Evolutionary conservation across 2,797 vertebrate species (phyloP), one percentile per base, ranked within the genome.

Genomic region (Smutsia gigantea): DNA sequence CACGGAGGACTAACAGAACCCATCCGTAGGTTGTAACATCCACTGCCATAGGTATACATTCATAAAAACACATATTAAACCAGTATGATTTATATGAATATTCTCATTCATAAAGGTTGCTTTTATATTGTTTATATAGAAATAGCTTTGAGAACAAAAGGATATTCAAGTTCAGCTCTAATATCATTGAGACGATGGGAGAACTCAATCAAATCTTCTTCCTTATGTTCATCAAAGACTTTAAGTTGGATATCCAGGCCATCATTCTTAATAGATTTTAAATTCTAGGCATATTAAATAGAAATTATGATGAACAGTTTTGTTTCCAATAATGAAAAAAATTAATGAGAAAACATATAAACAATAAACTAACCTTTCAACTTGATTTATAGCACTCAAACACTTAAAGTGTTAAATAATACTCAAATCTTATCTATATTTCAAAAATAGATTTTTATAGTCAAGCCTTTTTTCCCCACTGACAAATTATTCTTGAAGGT

Each of bases 161-260:
- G 99, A 99, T 99, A 99, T 99, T 99, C 99, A 97, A 99, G 87
- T 98, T 99, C 99, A 94, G 98, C 98, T 98, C 97, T 99, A 98
- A 99, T 99, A 98, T 99, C 99, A 97, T 99, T 99, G 93, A 99
- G 98, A 94, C 99, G 99, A 97, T 99, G 99, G 85, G 99, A 99
- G 97, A 99, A 99, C 96, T 99, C 99, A 0, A 99, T 99, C 99
- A 99, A 99, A 98, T 99, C 99, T 98, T 99, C 99, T 95, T 99
- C 99, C 97, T 99, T 99, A 98, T 99, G 99, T 89, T 99, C 99
- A 95, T 99, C 99, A 98, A 99, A 99, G 39, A 99, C 99, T 98
- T 99, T 99, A 42, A 99, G 98, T 98, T 99, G 99, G 98, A 99
- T 99, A 98, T 99, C 99, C 98, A 99, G 98, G 85, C 99, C 99